Evolutionary conservation across 2,797 vertebrate genomes (phyloP).

Genomic region (Neosilurus hyrtlii): DNA sequence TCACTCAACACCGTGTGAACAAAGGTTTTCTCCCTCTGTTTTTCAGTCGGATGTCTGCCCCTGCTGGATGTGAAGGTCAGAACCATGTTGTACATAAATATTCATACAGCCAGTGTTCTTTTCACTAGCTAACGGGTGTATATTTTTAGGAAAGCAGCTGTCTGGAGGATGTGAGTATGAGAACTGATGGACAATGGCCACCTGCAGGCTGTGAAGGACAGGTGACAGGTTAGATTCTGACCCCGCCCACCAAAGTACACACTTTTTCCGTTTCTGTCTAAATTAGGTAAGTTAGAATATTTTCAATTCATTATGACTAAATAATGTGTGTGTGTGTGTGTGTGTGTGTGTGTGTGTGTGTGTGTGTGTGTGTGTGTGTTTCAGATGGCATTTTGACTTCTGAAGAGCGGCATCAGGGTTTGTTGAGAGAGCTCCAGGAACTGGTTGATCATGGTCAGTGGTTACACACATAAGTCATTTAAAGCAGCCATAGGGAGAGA

Average conservation of each 20-base stretch:
- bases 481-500: neutral
- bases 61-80: conserved; percentile 44
- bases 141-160: conserved; percentile 20
- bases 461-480: neutral
- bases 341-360: neutral
- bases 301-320: neutral
- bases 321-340: neutral
- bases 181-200: neutral
- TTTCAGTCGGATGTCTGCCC: conserved; percentile 41
- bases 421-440: conserved; percentile 48
- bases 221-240: conserved; percentile 29
- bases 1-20: neutral
- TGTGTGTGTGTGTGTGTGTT: conserved; percentile 7
- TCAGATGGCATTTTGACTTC: conserved; percentile 30
- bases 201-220: conserved; percentile 33
- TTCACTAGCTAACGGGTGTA: neutral
- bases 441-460: conserved; percentile 45
- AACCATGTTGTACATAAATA: neutral
- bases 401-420: conserved; percentile 43
- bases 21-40: neutral
- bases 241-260: neutral
- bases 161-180: conserved; percentile 34
- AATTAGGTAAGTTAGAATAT: neutral
- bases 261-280: neutral
- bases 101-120: neutral